Evolutionary conservation across 2,113 vertebrate genomes (phyloP), one percentile per base, ranked within the genome.

Genomic region (Ranitomeya variabilis): DNA sequence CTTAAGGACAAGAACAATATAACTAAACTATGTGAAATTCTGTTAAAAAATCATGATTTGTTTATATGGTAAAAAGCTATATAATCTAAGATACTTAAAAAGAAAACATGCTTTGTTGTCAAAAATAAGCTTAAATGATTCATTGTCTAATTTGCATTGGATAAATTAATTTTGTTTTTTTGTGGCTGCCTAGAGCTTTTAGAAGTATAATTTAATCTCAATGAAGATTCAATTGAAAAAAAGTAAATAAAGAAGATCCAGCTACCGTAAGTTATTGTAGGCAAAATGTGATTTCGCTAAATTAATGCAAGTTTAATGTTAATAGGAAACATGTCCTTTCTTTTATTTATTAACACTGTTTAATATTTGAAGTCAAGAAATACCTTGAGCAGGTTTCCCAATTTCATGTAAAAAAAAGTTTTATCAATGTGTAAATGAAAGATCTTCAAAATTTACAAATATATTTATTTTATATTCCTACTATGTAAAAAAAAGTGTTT

Each of bases 101-200:
- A 73, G 74, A 18, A 86, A 86, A 86, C 77, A 77, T 64, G 84
- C 69, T 86, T 86, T 86, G 55, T 86, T 86, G 26, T 1, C 71
- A 51, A 86, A 86, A 86, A 62, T 71, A 86, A 77, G 84, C 84
- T 86, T 86, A 77, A 86, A 77, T 26, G 84, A 77, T 86, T 77
- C 45, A 73, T n/a, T 13, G 54, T 77, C 31, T 77, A 86, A 77
- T 77, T 31, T 73, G 77, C 57, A 86, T 77, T 77, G 69, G 74
- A 77, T 76, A 85, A 85, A 85, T 74, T 57, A 60, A 85, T 85
- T 76, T 62, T 86, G 54, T 26, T 73, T 54, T 31, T 86, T 54
- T 86, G 71, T 86, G 23, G 59, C 26, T 86, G 67, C 55, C 26
- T n/a, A 31, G 23, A 19, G 84, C 15, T 45, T 77, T 62, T 14